These are phyloP conservation scores for Seira sanloemensis DNA, from an alignment of 2,888 invertebrate genomes.

Conservation along the genomic window DNA sequence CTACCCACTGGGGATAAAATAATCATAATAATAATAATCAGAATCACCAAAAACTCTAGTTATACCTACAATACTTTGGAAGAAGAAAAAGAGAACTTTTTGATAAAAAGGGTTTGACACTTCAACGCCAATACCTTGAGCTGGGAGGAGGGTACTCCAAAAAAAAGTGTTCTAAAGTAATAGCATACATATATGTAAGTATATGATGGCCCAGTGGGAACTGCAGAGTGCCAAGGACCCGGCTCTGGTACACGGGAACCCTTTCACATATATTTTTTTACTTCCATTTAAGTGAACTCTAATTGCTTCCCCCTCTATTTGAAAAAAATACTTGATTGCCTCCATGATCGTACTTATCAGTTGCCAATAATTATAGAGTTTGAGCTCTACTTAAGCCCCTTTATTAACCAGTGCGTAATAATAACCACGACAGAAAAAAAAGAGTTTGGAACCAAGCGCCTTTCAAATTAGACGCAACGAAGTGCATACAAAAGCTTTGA, in stretches of 20 bases:
- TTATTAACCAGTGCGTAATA: constrained; percentile 32
- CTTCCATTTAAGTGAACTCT: not conserved
- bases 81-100: constrained; percentile 2
- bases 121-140: constrained; percentile 16
- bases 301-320: constrained; percentile 2
- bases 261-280: too few species aligned
- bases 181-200: not conserved
- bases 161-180: not conserved
- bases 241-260: not conserved
- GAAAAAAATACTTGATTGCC: not conserved
- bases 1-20: constrained; percentile 12
- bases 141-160: not conserved
- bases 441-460: constrained; percentile 6
- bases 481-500: not conserved
- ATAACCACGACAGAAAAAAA: too few species aligned
- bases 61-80: not conserved
- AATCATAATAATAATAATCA: constrained; percentile 17
- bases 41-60: not conserved
- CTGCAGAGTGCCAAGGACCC: too few species aligned
- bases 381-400: constrained; percentile 13
- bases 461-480: too few species aligned
- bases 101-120: constrained; percentile 38
- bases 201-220: too few species aligned
- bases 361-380: constrained; percentile 55
- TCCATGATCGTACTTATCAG: constrained; percentile 20